Base-by-base conservation (phyloP, 2,797 vertebrate species). In the Coendou prehensilis region DNA sequence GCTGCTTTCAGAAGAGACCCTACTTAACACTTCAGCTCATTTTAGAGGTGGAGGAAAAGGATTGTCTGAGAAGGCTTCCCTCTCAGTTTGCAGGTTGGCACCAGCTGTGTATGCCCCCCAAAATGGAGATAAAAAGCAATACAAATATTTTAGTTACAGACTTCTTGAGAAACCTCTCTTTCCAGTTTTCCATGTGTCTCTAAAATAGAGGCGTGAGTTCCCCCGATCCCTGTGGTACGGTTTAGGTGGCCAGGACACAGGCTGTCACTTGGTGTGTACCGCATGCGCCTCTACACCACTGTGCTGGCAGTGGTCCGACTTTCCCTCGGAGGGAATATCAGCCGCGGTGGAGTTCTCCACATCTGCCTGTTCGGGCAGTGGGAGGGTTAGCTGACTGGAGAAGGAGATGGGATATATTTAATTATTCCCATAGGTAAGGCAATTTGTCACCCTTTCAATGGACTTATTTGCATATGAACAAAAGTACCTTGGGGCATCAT, bases 151-250 rank as follows among this genome's bases (percentile, higher is more conserved):
- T 57, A 45, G 73, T 81, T 86, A 59, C 59, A 71, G 54, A 73
- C 45, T 41, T 90, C 93, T 95, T n/a, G n/a, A 91, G 86, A 95
- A 87, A 63, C 28, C 52, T 64, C 26, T 82, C 22, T 78, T 90
- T 89, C 75, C 23, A 9, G 59, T 22, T 93, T 95, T 81, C 63
- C 18, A 0, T 80, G 23, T 67, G 15, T 84, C 45, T 89, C n/a
- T 91, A 83, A 82, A 88, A 41, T 10, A 57, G 30, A 67, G 61
- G 73, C 45, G 23, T 30, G 33, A 56, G n/a, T 87, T 69, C 52
- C 80, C 64, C 33, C 0, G 20, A 56, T 41, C 28, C 71, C 26
- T 1, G 7, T 20, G 59, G 3, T 59, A 57, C 69, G n/a, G 7
- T 91, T 80, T 52, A 30, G n/a, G 86, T 23, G 8, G 37, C 47